These are phyloP conservation scores for Scaptomyza montana DNA, from an alignment of 1,140 invertebrate species.

Conservation along the genomic window DNA sequence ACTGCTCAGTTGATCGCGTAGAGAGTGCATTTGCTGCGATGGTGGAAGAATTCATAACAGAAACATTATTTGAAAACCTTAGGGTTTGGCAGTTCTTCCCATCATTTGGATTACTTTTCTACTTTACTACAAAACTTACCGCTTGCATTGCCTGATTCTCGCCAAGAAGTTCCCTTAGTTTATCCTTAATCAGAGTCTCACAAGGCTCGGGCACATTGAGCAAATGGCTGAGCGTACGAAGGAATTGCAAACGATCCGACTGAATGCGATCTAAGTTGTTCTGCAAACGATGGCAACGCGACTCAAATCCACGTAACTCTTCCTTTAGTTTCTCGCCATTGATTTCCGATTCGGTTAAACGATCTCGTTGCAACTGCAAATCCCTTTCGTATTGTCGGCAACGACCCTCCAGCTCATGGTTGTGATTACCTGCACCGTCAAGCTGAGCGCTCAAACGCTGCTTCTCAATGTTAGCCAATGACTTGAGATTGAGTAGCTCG, in stretches of 20 bases:
- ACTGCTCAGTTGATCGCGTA: constrained; percentile 88
- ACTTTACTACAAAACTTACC: constrained; percentile 84
- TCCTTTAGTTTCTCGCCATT: constrained; percentile 80
- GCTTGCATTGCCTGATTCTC: constrained; percentile 90
- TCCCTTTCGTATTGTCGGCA: constrained; percentile 80
- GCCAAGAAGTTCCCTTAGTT: constrained; percentile 89
- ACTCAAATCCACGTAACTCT: constrained; percentile 81
- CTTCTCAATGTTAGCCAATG: constrained; percentile 77
- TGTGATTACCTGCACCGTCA: constrained; percentile 72
- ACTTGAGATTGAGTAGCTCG: constrained; percentile 75
- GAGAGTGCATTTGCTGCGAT: constrained; percentile 87
- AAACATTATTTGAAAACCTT: too few species aligned
- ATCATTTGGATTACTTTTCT: too few species aligned
- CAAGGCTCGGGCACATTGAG: constrained; percentile 86
- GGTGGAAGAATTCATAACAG: not conserved
- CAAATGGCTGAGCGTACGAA: constrained; percentile 68
- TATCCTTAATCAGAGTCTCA: constrained; percentile 90
- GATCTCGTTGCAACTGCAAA: constrained; percentile 76
- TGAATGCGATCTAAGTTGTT: constrained; percentile 78
- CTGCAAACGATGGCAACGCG: constrained; percentile 79
- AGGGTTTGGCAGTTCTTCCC: too few species aligned
- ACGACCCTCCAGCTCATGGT: constrained; percentile 77
- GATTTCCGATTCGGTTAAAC: constrained; percentile 78
- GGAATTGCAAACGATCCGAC: constrained; percentile 75
- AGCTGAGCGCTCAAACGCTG: constrained; percentile 74